Evolutionary conservation across 2,888 invertebrate genomes (phyloP).

Genomic region (Harpagoxenus sublaevis): DNA sequence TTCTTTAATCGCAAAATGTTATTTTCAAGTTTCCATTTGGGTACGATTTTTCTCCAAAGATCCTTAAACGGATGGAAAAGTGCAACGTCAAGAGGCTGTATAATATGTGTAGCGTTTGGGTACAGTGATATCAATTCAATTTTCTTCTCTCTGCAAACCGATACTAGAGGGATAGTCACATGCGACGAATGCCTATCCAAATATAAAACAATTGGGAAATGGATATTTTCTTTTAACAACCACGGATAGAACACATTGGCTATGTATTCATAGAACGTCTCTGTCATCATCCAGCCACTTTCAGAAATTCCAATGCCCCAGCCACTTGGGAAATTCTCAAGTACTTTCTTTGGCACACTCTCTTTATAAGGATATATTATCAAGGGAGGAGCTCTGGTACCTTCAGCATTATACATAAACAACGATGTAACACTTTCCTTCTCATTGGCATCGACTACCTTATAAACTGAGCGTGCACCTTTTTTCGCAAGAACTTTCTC

Average conservation of each 20-base stretch:
- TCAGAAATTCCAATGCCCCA: slow-evolving; percentile 83
- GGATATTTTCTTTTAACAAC: slow-evolving; percentile 77
- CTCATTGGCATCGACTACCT: slow-evolving; percentile 67
- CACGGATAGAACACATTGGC: slow-evolving; percentile 81
- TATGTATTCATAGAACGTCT: slow-evolving; percentile 82
- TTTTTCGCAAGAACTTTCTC: slow-evolving; percentile 60
- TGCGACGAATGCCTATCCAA: slow-evolving; percentile 83
- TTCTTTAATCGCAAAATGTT: background rate
- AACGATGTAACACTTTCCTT: slow-evolving; percentile 62
- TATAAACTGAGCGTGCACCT: slow-evolving; percentile 67
- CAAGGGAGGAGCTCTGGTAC: slow-evolving; percentile 52
- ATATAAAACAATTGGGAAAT: slow-evolving; percentile 80
- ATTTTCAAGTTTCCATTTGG: background rate
- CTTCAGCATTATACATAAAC: slow-evolving; percentile 63
- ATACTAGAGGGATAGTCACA: slow-evolving; percentile 76
- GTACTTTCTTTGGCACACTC: slow-evolving; percentile 7
- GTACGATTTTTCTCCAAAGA: background rate
- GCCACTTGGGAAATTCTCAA: slow-evolving; percentile 67
- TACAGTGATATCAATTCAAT: background rate
- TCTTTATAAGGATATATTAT: slow-evolving; percentile 55
- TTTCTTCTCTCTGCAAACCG: background rate
- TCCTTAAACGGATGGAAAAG: background rate
- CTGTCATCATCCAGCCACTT: slow-evolving; percentile 84
- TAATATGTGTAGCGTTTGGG: background rate
- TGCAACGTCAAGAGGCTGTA: background rate